phyloP scores from a whole-genome alignment of 2,113 vertebrate species.

The Python bivittatus region DNA sequence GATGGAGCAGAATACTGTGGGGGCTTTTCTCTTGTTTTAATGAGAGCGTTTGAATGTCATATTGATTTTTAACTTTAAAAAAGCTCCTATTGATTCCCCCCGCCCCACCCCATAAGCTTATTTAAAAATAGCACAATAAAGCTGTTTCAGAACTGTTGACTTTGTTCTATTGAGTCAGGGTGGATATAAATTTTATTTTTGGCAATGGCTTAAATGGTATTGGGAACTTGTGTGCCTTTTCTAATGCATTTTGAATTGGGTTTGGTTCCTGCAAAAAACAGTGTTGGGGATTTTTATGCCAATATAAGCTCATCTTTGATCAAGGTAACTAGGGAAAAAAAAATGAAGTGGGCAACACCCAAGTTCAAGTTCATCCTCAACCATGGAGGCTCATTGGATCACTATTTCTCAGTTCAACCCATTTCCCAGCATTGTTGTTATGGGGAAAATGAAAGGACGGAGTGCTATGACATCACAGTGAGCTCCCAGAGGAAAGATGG shows the following conservation, averaged over 20 bases:
- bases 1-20: background rate
- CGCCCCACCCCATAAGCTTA: slow-evolving; percentile 24
- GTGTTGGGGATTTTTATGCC: rapidly evolving
- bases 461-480: background rate
- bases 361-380: background rate
- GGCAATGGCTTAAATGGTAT: background rate
- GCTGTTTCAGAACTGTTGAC: slow-evolving; percentile 57
- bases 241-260: background rate
- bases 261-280: background rate
- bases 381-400: background rate
- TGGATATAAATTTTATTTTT: slow-evolving; percentile 20
- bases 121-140: slow-evolving; percentile 56
- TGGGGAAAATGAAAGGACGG: background rate
- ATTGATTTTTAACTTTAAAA: slow-evolving; percentile 66
- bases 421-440: background rate
- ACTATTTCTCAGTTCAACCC: background rate
- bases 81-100: slow-evolving; percentile 47
- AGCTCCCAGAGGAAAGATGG: background rate
- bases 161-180: slow-evolving; percentile 51
- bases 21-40: slow-evolving; percentile 34
- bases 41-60: slow-evolving; percentile 58
- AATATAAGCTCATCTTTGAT: background rate
- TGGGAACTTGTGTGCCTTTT: background rate
- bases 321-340: background rate
- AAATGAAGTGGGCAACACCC: background rate